These are phyloP conservation scores for Sebastes glaucus DNA, from an alignment of 2,797 vertebrate genomes.

Conservation along the genomic window DNA sequence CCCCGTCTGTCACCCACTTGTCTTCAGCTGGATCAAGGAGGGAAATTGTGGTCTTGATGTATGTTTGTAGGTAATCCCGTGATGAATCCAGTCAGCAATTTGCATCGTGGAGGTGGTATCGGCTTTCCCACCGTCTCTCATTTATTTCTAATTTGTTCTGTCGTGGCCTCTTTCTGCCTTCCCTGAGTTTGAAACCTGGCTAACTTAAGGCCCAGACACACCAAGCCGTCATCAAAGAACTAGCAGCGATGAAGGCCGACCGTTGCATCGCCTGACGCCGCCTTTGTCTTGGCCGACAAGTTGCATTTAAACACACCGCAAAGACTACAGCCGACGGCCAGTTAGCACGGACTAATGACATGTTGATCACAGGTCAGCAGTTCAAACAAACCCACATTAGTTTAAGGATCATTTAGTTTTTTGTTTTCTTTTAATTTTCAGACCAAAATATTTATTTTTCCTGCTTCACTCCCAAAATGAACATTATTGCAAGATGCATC, in stretches of 20 bases:
- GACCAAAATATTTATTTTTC: background rate
- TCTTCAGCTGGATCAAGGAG: constrained; percentile 61
- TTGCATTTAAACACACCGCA: no score
- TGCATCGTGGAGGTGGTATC: constrained; percentile 31
- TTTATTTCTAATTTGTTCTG: constrained; percentile 3
- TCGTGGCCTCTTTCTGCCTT: constrained; percentile 2
- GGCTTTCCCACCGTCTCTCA: constrained; percentile 21
- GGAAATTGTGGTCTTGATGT: constrained; percentile 55
- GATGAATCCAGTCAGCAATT: constrained; percentile 53
- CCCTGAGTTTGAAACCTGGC: constrained; percentile 24
- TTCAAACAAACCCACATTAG: constrained; percentile 43
- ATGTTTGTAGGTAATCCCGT: constrained; percentile 56
- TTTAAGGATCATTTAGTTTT: background rate
- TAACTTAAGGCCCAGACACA: background rate
- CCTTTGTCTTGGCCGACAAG: no score
- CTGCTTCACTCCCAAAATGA: background rate
- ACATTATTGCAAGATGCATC: background rate
- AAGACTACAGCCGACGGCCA: no score
- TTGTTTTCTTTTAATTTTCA: background rate
- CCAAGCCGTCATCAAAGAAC: no score
- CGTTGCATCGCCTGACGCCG: no score
- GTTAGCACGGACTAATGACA: constrained; percentile 17
- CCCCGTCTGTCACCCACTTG: constrained; percentile 66
- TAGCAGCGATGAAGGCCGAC: no score
- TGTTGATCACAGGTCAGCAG: constrained; percentile 51